Evolutionary conservation across 2,797 vertebrate species (phyloP).

Genomic region (Tragelaphus oryx): DNA sequence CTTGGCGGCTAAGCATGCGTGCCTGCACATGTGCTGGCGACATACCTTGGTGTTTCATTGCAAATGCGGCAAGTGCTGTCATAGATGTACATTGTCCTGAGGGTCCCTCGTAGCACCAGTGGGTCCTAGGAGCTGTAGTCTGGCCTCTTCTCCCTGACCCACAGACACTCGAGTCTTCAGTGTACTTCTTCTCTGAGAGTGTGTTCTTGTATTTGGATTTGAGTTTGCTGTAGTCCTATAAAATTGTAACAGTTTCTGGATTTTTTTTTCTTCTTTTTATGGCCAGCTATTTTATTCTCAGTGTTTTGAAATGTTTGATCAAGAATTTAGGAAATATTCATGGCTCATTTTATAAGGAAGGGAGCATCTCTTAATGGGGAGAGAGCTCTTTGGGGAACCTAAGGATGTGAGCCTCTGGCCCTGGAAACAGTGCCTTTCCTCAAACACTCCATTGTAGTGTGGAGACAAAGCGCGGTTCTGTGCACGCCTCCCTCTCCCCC

Average conservation of each 20-base stretch:
- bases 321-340: neutral
- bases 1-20: neutral
- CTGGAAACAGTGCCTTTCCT: neutral
- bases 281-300: neutral
- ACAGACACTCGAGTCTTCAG: neutral
- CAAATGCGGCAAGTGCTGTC: neutral
- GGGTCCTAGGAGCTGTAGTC: neutral
- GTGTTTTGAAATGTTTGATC: conserved; percentile 36
- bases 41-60: neutral
- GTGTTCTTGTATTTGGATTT: neutral
- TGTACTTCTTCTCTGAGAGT: neutral
- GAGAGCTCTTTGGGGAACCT: conserved; percentile 15
- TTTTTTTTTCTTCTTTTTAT: conserved; percentile 5
- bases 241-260: neutral
- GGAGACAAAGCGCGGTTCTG: conserved; percentile 48
- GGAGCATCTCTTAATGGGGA: neutral
- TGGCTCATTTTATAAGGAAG: conserved; percentile 6
- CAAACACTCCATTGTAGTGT: conserved; percentile 40
- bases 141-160: neutral
- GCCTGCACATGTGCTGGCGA: neutral
- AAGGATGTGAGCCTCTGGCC: conserved; percentile 12
- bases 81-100: neutral
- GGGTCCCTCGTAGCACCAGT: neutral
- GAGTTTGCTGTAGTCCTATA: neutral
- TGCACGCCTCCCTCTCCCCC: neutral